Conservation (phyloP, 2,888 invertebrate genomes). For the Malthinus flaveolus region DNA sequence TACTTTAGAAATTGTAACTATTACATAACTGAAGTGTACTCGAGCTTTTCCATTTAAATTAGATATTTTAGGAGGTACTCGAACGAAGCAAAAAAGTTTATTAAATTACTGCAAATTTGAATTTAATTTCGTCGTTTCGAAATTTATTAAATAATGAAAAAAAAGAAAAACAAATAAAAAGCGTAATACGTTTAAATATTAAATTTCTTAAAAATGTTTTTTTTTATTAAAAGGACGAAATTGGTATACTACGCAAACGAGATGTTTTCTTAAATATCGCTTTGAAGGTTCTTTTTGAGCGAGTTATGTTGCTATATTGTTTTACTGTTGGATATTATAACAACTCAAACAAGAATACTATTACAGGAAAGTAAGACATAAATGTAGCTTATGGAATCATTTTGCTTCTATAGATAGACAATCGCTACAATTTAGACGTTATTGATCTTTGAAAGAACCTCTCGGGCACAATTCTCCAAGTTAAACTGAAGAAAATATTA, state of each 20-base stretch:
- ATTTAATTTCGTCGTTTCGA: background rate
- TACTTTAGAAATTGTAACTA: no score
- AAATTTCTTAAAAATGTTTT: background rate
- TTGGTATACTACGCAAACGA: conserved; percentile 7
- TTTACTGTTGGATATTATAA: conserved; percentile 28
- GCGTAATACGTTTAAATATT: background rate
- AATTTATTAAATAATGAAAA: background rate
- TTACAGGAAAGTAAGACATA: conserved; percentile 26
- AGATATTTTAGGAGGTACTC: no score
- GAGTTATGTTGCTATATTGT: conserved; percentile 27
- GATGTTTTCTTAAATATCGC: conserved; percentile 15
- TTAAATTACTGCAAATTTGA: background rate
- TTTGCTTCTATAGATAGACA: conserved; percentile 32
- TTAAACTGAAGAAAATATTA: conserved; percentile 48
- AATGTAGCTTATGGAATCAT: conserved; percentile 29
- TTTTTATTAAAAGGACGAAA: conserved; percentile 7
- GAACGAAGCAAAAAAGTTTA: no score
- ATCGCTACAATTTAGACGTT: conserved; percentile 45
- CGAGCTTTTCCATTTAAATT: no score
- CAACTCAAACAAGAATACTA: conserved; percentile 26
- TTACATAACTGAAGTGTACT: no score
- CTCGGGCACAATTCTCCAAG: conserved; percentile 47
- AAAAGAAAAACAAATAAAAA: background rate
- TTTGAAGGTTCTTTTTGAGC: conserved; percentile 15
- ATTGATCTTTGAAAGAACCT: conserved; percentile 46